A percentile compares a stretch with the other conserved stretches of the same genome.
Conservation (phyloP, 2,797 vertebrate genomes). For the Lerista edwardsae region DNA sequence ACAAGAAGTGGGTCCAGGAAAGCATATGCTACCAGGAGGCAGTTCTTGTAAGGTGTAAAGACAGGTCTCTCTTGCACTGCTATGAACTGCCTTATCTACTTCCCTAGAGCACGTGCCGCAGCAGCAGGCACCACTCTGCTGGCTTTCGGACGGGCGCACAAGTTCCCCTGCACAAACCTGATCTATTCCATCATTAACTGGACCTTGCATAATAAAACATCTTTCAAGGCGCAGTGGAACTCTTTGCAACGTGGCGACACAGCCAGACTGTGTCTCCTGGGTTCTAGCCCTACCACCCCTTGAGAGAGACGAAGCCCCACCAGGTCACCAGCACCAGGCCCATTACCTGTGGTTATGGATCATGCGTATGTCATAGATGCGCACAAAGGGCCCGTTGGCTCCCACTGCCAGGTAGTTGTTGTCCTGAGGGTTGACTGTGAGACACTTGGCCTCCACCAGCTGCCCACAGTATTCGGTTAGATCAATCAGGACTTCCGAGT, state of each 20-base stretch:
- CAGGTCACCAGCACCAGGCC: fast-evolving
- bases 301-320: neutral
- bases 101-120: neutral
- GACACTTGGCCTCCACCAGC: slow-evolving; percentile 96
- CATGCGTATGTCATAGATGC: slow-evolving; percentile 98
- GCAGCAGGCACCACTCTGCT: neutral
- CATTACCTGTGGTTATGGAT: slow-evolving; percentile 95
- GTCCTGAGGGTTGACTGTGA: slow-evolving; percentile 95
- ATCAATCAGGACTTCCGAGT: slow-evolving; percentile 95
- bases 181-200: no score
- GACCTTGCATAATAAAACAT: no score
- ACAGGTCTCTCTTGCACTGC: neutral
- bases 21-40: neutral
- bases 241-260: no score
- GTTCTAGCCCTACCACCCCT: neutral
- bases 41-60: neutral
- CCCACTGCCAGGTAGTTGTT: slow-evolving; percentile 97
- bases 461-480: slow-evolving; percentile 97
- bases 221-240: no score
- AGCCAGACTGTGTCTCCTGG: neutral
- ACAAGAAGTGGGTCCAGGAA: neutral
- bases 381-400: slow-evolving; percentile 94
- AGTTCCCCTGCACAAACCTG: no score
- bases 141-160: no score
- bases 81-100: neutral